A percentile compares a stretch with the other conserved stretches of the same genome.
Evolutionary conservation across 2,888 invertebrate species (phyloP).

Genomic region (Lasioglossum morio): DNA sequence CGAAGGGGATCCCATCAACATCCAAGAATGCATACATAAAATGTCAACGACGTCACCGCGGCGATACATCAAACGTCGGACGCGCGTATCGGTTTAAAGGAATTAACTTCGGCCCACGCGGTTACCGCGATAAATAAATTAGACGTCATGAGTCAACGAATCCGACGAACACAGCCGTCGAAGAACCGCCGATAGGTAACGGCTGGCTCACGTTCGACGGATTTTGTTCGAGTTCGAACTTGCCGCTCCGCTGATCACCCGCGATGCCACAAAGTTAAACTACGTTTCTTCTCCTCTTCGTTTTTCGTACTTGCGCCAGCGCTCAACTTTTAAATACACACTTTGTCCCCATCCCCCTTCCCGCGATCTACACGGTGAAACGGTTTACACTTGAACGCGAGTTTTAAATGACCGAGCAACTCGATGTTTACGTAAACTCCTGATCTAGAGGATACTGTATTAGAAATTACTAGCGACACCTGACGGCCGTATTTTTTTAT

Average conservation of each 20-base stretch:
- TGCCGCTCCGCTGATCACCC: neutral
- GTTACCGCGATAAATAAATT: constrained; percentile 61
- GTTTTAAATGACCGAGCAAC: neutral
- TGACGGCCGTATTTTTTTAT: too few relatives aligned
- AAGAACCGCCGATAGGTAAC: neutral
- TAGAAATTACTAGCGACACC: too few relatives aligned
- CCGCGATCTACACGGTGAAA: neutral
- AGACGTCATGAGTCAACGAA: constrained; percentile 42
- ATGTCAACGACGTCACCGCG: constrained; percentile 47
- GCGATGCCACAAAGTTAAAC: neutral
- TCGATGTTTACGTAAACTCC: neutral
- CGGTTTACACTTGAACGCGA: neutral
- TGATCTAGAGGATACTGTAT: too few relatives aligned
- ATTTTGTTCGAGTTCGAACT: neutral
- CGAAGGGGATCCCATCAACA: neutral
- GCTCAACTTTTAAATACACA: neutral
- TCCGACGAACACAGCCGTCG: constrained; percentile 1
- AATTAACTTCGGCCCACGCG: constrained; percentile 52
- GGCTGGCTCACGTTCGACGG: neutral
- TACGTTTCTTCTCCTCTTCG: neutral
- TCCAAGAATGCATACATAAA: constrained; percentile 56
- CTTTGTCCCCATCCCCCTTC: too few relatives aligned
- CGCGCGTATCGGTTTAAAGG: constrained; percentile 55
- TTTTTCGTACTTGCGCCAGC: neutral
- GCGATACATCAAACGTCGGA: constrained; percentile 61